phyloP scores from a whole-genome alignment of 2,888 invertebrate species.

The Pollenia griseotomentosa region DNA sequence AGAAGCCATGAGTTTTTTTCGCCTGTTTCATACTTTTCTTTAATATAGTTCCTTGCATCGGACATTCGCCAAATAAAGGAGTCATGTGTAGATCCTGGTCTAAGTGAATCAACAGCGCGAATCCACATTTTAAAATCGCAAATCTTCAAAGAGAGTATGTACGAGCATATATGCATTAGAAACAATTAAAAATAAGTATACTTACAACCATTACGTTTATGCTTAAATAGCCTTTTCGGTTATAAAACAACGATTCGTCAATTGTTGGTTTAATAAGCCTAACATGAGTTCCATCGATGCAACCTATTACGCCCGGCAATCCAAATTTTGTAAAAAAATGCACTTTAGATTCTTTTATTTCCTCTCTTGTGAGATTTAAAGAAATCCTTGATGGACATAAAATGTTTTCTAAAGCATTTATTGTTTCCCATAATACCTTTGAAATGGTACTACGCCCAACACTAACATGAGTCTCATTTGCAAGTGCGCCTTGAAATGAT shows the following conservation, averaged over 20 bases:
- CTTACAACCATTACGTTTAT: too few species aligned
- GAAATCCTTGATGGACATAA: constrained; percentile 15
- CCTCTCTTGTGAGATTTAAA: neutral
- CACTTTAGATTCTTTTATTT: neutral
- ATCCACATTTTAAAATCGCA: too few species aligned
- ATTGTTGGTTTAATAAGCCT: constrained; percentile 1
- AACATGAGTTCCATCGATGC: constrained; percentile 1
- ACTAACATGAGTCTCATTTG: constrained; percentile 3
- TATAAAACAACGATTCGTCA: neutral
- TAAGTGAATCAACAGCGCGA: too few species aligned
- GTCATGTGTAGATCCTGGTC: too few species aligned
- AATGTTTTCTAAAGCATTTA: constrained; percentile 21
- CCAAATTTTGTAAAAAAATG: neutral
- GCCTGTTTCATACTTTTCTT: too few species aligned
- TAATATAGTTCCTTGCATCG: too few species aligned
- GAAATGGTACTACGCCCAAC: constrained; percentile 10
- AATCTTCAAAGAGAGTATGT: too few species aligned
- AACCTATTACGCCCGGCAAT: constrained; percentile 2
- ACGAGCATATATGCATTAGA: too few species aligned
- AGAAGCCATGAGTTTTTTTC: too few species aligned
- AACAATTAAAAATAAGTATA: too few species aligned
- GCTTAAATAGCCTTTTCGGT: too few species aligned
- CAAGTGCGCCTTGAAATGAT: constrained; percentile 8
- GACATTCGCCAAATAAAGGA: too few species aligned
- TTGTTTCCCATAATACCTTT: constrained; percentile 23